phyloP scores from a whole-genome alignment of 2,888 invertebrate genomes.

The Pristionchus arcanus region DNA sequence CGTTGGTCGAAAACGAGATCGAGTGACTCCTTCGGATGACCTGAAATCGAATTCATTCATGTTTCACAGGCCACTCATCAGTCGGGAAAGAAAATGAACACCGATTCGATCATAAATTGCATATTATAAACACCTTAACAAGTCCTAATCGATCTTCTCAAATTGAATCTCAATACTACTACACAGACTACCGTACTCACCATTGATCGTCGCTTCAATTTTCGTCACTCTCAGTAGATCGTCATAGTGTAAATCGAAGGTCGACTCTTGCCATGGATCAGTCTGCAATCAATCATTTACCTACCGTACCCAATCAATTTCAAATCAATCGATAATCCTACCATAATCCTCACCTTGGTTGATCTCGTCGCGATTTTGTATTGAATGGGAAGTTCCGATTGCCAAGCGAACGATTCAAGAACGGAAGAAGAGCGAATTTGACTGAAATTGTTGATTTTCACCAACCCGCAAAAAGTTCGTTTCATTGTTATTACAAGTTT shows the following conservation, averaged over 20 bases:
- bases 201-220: slow-evolving; percentile 45
- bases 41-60: slow-evolving; percentile 12
- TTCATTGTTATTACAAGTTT: not conserved
- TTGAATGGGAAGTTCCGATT: slow-evolving; percentile 8
- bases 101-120: no score
- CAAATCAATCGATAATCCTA: not conserved
- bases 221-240: slow-evolving; percentile 59
- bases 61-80: no score
- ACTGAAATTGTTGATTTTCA: not conserved
- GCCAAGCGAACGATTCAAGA: slow-evolving; percentile 22
- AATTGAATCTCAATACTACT: no score
- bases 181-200: slow-evolving; percentile 54
- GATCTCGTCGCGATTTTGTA: slow-evolving; percentile 39
- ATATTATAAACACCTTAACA: no score
- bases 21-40: slow-evolving; percentile 6
- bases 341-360: slow-evolving; percentile 19
- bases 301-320: not conserved
- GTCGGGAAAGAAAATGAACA: no score
- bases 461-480: not conserved
- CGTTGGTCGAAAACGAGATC: slow-evolving; percentile 61
- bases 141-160: no score
- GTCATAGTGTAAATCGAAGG: slow-evolving; percentile 67
- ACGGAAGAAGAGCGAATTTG: slow-evolving; percentile 22
- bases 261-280: slow-evolving; percentile 56
- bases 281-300: slow-evolving; percentile 19